A percentile compares a stretch with the other conserved stretches of the same genome.
Evolutionary conservation across 30 jellyfish, hydroid and myxozoan genomes (phyloP).

Genomic region (Chrysaora quinquecirrha): DNA sequence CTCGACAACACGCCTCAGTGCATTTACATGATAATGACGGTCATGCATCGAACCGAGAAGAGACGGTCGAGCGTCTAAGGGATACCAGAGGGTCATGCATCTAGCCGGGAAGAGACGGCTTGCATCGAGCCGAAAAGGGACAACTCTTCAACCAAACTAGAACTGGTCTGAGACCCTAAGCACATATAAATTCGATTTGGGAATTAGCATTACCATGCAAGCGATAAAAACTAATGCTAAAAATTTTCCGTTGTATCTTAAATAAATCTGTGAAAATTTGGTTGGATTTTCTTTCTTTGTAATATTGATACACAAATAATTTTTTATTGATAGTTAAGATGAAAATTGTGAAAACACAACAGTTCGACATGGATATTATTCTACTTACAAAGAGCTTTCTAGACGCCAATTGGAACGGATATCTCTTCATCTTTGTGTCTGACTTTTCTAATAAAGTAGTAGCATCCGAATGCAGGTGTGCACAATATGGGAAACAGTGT

Average conservation of each 20-base stretch:
- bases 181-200: too few relatives aligned
- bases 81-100: too few relatives aligned
- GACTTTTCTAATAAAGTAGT: constrained; percentile 41
- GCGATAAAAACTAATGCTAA: background rate
- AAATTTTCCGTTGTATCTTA: background rate
- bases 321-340: background rate
- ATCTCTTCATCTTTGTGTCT: constrained; percentile 47
- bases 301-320: background rate
- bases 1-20: too few relatives aligned
- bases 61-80: too few relatives aligned
- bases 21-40: too few relatives aligned
- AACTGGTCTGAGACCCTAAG: too few relatives aligned
- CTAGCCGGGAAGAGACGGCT: too few relatives aligned
- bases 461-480: constrained; percentile 66
- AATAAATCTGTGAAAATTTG: background rate
- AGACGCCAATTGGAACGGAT: constrained; percentile 65
- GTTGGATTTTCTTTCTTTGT: background rate
- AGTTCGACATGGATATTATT: background rate
- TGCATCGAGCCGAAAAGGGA: too few relatives aligned
- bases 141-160: too few relatives aligned
- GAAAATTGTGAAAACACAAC: background rate
- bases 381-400: background rate
- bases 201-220: too few relatives aligned
- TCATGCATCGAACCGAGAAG: too few relatives aligned
- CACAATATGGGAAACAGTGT: constrained; percentile 54